Percentiles rank a stretch among this genome's conserved stretches.
These are phyloP conservation scores for Pandemis corylana DNA, from an alignment of 2,888 invertebrate genomes.

Conservation along the genomic window DNA sequence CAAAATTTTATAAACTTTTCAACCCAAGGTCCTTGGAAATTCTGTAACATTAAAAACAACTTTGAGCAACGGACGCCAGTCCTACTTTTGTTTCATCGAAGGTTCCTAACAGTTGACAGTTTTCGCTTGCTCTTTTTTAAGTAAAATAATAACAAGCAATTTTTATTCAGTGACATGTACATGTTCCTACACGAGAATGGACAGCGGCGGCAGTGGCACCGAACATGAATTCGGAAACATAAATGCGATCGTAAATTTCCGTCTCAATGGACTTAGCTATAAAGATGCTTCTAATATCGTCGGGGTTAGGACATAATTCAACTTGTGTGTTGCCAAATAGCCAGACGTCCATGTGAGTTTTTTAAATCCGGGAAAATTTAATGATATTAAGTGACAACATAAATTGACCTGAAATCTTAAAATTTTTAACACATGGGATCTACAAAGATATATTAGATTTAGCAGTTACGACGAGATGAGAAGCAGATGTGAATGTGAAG, in stretches of 20 bases:
- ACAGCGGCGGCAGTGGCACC: slow-evolving; percentile 3
- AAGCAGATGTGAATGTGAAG: slow-evolving; percentile 3
- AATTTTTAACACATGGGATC: neutral
- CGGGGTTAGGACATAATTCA: slow-evolving; percentile 29
- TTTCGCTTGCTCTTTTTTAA: neutral
- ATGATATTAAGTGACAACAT: neutral
- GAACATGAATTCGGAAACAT: slow-evolving; percentile 53
- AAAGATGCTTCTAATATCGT: slow-evolving; percentile 40
- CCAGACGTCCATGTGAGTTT: neutral
- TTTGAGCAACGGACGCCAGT: slow-evolving; percentile 10
- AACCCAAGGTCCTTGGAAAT: slow-evolving; percentile 26
- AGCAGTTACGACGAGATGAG: neutral
- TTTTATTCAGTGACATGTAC: slow-evolving; percentile 52
- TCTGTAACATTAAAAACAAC: slow-evolving; percentile 29
- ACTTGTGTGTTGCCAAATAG: neutral
- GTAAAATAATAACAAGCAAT: slow-evolving; percentile 12
- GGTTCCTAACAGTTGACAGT: neutral
- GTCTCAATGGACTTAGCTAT: slow-evolving; percentile 38
- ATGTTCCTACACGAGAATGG: slow-evolving; percentile 48
- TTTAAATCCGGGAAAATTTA: neutral
- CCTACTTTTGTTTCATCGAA: neutral
- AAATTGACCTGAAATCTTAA: neutral
- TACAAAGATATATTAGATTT: neutral
- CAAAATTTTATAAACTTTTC: slow-evolving; percentile 17
- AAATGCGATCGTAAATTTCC: slow-evolving; percentile 56